Evolutionary conservation across 37 sponge, comb jelly and placozoan genomes (phyloP), one percentile per base, ranked within the genome.

Genomic region (Cliona cf. orientalis): DNA sequence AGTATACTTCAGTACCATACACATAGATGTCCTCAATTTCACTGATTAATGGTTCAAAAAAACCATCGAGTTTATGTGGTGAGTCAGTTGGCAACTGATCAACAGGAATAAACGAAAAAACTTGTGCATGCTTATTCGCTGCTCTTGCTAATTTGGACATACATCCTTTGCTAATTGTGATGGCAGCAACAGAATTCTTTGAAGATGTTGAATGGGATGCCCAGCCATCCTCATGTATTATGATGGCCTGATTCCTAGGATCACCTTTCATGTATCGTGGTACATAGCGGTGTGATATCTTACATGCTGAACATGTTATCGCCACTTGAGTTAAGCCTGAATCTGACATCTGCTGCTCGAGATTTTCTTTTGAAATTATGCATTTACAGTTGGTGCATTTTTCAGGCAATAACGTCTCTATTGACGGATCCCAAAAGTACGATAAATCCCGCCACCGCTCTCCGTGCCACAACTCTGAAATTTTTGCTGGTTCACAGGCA

Each of bases 131-230:
- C 26, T 26, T 59, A 1, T 9, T 1, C 19, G 22, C 0, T 7
- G 38, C 32, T 21, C 78, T 22, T 2, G 37, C 31, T 3, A 37
- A 1, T 32, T 76, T 78, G 0, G 64, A 28, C 63, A 64, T 65
- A 42, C 78, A 78, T 23, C 31, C 78, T 42, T 62, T 6, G 5
- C 31, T 38, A 33, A 78, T 25, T 38, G 78, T 78, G 63, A 78
- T 78, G 19, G 66, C 78, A 56, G 66, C 78, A 5, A 78, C 40
- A 39, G 78, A 78, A 14, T 74, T 56, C 5, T 12, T 29, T 62
- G 78, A 60, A 17, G 74, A 74, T 22, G 74, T 74, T 0, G 74
- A 74, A 55, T 74, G 56, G 22, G 74, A 37, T 9, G 4, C 33
- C 74, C 74, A 74, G 21, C 74, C 74, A 57, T 74, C 74, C 53